phyloP scores from a whole-genome alignment of 1,140 invertebrate genomes.

The Heterodera schachtii region DNA sequence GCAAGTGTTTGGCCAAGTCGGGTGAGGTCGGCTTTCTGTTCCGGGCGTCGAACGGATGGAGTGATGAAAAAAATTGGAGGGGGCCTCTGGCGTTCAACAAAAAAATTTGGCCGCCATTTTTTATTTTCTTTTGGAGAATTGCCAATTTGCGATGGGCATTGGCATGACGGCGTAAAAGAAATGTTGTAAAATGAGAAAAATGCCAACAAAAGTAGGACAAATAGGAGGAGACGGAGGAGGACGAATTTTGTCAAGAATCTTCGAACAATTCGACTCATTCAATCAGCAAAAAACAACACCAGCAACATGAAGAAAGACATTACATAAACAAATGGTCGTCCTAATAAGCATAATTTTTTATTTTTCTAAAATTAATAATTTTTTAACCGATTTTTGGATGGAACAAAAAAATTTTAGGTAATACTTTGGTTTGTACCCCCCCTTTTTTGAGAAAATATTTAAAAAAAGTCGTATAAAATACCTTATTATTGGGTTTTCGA shows the following conservation, averaged over 20 bases:
- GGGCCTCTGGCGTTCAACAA: too few relatives aligned
- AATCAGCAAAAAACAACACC: background rate
- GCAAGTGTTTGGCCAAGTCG: constrained; percentile 82
- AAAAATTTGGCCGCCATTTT: background rate
- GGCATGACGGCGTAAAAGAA: background rate
- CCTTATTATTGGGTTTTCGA: too few relatives aligned
- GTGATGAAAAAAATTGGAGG: constrained; percentile 75
- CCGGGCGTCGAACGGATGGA: constrained; percentile 84
- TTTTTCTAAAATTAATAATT: too few relatives aligned
- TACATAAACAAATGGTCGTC: too few relatives aligned
- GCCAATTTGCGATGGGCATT: background rate
- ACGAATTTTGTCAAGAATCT: background rate
- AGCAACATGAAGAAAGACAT: too few relatives aligned
- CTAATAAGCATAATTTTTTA: too few relatives aligned
- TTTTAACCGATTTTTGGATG: too few relatives aligned
- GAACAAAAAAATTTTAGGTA: too few relatives aligned
- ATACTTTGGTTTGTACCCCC: too few relatives aligned
- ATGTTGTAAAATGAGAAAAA: background rate
- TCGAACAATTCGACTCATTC: background rate
- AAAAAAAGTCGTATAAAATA: too few relatives aligned
- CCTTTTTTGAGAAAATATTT: too few relatives aligned
- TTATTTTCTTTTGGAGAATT: background rate
- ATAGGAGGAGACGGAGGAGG: background rate
- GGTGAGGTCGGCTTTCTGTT: constrained; percentile 92
- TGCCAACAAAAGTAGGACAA: background rate